Evolutionary conservation across 2,797 vertebrate genomes (phyloP), one percentile per base, ranked within the genome.

Genomic region (Picus viridis): DNA sequence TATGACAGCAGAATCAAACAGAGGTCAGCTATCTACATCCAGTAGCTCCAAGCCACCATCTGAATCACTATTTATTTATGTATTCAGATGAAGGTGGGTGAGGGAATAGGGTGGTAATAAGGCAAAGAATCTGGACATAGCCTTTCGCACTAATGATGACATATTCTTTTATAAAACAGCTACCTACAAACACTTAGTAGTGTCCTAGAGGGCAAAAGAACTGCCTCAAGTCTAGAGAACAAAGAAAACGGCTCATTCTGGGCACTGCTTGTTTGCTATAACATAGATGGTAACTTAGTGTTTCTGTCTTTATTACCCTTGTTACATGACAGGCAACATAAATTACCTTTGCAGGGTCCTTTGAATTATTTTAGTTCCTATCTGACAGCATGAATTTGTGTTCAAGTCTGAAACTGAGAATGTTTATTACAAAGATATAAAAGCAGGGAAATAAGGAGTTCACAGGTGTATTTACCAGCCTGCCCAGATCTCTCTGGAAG

Each of bases 1-100:
- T 68, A 80, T 34, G 70, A 78, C 64, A 94, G 67, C 54, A 91
- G 73, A 92, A 94, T 87, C 84, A 94, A 83, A 91, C 63, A 76
- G 64, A 83, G 63, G 79, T 53, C 84, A 51, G 53, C 87, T 83
- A 86, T 85, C 56, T 70, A 27, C 32, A 89, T 8, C 49, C 65
- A 75, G 34, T 18, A 65, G 12, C 27, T 49, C 77, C 58, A 89
- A 10, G 24, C 67, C 47, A 53, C 65, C 43, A 26, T 43, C 27
- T 84, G 70, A 83, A 86, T 69, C 74, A 34, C 15, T 39, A 27
- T 39, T 36, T 58, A 54, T 27, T 54, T 14, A 56, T 59, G n/a
- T 20, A 54, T 27, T 54, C 8, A 16, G 26, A 27, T 54, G 10
- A 78, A 57, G 14, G 8, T 8, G 4, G 9, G 3, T 70, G 30